phyloP scores from a whole-genome alignment of 2,797 vertebrate genomes.

The Pseudotriccus pelzelni region DNA sequence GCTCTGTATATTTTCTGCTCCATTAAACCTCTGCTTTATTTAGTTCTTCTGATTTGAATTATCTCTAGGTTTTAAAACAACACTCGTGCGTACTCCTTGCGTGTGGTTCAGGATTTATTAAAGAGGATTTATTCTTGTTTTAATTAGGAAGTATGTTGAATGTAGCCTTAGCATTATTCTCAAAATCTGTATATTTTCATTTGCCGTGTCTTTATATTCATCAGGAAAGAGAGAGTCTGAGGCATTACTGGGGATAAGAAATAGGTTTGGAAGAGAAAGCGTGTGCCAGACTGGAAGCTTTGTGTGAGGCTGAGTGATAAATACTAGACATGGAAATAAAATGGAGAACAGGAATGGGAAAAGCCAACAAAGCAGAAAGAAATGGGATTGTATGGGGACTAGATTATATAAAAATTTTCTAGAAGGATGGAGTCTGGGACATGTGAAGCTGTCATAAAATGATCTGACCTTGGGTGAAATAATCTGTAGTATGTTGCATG shows the following conservation, averaged over 20 bases:
- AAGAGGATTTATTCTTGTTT: neutral
- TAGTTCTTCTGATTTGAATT: slow-evolving; percentile 30
- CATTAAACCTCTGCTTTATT: slow-evolving; percentile 31
- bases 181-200: neutral
- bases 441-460: neutral
- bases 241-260: neutral
- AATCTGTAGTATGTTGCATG: neutral
- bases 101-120: neutral
- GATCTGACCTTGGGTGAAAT: neutral
- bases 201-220: neutral
- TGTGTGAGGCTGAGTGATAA: neutral
- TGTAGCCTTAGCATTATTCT: neutral
- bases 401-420: neutral
- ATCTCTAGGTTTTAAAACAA: neutral
- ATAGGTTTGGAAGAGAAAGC: neutral
- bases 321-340: neutral
- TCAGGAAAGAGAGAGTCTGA: neutral
- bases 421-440: neutral
- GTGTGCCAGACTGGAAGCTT: neutral
- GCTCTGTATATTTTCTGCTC: neutral
- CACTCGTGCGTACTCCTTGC: neutral
- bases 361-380: neutral
- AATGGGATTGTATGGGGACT: neutral
- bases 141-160: neutral
- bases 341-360: neutral